Evolutionary conservation across 2,113 vertebrate genomes (phyloP).

Genomic region (Albula glossodonta): DNA sequence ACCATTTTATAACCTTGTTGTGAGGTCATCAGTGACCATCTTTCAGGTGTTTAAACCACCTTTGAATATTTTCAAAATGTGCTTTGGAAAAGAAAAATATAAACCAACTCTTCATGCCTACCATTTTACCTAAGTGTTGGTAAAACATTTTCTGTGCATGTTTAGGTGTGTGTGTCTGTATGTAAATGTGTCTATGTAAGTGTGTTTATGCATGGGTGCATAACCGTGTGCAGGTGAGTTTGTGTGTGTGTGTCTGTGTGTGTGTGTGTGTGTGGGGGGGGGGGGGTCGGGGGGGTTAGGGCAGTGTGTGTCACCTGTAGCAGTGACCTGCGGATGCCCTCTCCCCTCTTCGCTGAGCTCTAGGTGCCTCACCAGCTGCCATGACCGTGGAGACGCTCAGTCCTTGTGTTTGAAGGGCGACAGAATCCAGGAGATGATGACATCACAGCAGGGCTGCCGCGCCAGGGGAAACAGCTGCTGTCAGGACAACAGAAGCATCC

Average conservation of each 20-base stretch:
- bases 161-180: not conserved
- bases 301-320: not conserved
- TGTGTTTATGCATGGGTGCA: not conserved
- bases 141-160: no score
- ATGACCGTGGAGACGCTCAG: constrained; percentile 7
- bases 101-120: no score
- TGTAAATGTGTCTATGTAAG: not conserved
- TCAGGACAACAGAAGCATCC: not conserved
- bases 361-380: constrained; percentile 27
- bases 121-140: no score
- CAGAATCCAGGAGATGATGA: not conserved
- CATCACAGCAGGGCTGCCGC: constrained; percentile 4
- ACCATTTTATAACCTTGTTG: no score
- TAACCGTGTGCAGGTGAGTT: not conserved
- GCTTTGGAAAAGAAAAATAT: no score
- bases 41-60: no score
- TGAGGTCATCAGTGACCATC: no score
- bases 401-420: constrained; percentile 24
- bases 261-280: not conserved
- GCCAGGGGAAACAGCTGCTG: constrained; percentile 15
- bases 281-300: not conserved
- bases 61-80: no score
- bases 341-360: not conserved
- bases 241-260: not conserved
- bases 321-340: constrained; percentile 11